Base-by-base conservation (phyloP, 2,888 invertebrate species). In the Oligia fasciuncula region DNA sequence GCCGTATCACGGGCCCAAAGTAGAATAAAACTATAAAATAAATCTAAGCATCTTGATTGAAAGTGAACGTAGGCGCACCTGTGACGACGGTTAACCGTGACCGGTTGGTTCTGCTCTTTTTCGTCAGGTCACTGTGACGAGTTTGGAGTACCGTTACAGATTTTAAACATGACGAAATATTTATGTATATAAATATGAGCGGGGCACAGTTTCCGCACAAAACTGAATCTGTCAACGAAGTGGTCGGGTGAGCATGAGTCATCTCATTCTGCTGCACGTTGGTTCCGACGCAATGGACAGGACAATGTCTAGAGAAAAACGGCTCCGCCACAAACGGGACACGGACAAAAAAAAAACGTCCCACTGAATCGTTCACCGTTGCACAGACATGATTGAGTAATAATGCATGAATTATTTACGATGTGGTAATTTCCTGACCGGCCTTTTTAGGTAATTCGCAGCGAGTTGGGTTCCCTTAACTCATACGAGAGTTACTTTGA, bases 401-500 rank as follows among this genome's bases (percentile, higher is more conserved):
- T 96, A 95, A 94, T 94, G 91, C 92, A 95, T 95, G 96, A 96
- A 96, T 96, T 96, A 96, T 96, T 96, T 95, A 96, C 95, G 93
- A 95, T 94, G 95, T 95, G 94, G 94, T 95, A 95, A 95, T 94
- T 92, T 94, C 93, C 92, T 91, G 92, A 85, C 87, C 89, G 82
- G 89, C 94, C 95, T 92, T 95, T 95, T 95, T 94, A 91, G 95
- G 94, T 85, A 88, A 89, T 91, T 88, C 91, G 91, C 90, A 87
- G 89, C 91, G 89, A 87, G 90, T 88, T 81, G 73, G 86, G 83
- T 73, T 86, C 80, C 76, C 88, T 87, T 85, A 89, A 90, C 85
- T 89, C 90, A 87, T 88, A 80, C 85, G 76, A 82, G 84, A 85
- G 80, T 79, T 85, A 80, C 90, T 88, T 89, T 90, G 89, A 88